Base-by-base conservation (phyloP, 2,888 invertebrate genomes). In the Eumacrocentrus americanus region DNA sequence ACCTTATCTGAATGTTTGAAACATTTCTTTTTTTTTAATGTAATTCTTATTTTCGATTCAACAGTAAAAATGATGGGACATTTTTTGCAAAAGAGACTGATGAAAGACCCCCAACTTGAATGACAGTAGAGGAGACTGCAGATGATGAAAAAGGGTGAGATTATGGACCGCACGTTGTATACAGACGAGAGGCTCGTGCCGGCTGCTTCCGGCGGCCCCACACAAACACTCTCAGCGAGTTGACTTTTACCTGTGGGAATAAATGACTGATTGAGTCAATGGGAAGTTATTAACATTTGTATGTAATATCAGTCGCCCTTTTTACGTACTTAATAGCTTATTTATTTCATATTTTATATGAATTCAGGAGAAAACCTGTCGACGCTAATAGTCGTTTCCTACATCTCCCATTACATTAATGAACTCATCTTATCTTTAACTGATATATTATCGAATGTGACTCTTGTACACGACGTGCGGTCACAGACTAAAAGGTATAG, bases 171-270 rank as follows among this genome's bases (percentile, higher is more conserved):
- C n/a, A 35, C 12, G 29, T 42, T 11, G 18, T 42, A 42, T 20
- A 42, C 42, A 42, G 9, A 51, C 34, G 35, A 35, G 38, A 57
- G 68, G 65, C 73, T 75, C 73, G 75, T 72, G 75, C 75, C 75
- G 75, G 75, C 75, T 75, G 75, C 65, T 75, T 75, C 75, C 75
- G 75, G 74, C 70, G 18, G 23, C 5, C 29, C n/a, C n/a, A 12
- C 12, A 23, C 9, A 48, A 37, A 23, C n/a, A 35, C 9, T 20
- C 12, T 14, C n/a, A 18, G 51, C 2, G 12, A 58, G 48, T 42
- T 50, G 42, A 29, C 16, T 14, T 42, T 40, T 44, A 40, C 37
- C 34, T 51, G 35, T 51, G 25, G 38, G 22, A 20, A 12, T 9
- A 22, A 38, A n/a, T 2, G 38, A 38, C 2, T 4, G 7, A n/a